Evolutionary conservation across 64 coral and sea anemone species (phyloP).

Genomic region (Montipora efflorescens): DNA sequence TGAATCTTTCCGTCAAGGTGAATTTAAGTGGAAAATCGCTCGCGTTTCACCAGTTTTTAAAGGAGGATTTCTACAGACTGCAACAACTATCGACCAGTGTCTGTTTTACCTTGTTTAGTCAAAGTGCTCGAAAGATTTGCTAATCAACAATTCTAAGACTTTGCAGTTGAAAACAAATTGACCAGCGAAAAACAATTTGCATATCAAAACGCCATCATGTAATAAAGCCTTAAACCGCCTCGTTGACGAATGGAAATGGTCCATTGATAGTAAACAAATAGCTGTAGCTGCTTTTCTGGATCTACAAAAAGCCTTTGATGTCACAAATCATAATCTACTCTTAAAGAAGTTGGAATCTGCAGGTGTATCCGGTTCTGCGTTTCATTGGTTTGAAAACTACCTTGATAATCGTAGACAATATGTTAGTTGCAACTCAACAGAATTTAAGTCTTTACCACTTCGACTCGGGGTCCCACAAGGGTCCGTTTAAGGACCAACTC

Average conservation of each 20-base stretch:
- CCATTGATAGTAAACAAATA: not conserved
- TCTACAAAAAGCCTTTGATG: not conserved
- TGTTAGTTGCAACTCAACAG: not conserved
- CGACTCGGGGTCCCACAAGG: not conserved
- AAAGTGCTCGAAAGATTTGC: not conserved
- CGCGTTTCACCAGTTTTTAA: not conserved
- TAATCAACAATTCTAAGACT: not conserved
- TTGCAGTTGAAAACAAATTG: too few relatives aligned
- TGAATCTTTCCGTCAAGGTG: not conserved
- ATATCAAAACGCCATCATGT: too few relatives aligned
- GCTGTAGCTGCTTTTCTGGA: conserved; percentile 21
- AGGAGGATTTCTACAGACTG: not conserved
- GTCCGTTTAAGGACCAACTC: not conserved
- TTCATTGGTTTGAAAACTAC: not conserved
- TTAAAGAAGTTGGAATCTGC: too few relatives aligned
- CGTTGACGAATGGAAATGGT: not conserved
- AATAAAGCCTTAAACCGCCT: too few relatives aligned
- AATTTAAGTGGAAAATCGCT: conserved; percentile 16
- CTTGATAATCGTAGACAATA: conserved; percentile 18
- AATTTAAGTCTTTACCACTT: not conserved
- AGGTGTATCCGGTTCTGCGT: too few relatives aligned
- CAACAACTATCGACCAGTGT: too few relatives aligned
- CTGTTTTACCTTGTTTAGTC: not conserved
- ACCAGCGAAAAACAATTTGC: too few relatives aligned
- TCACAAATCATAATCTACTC: too few relatives aligned